A percentile compares a stretch with the other conserved stretches of the same genome.
phyloP scores from a whole-genome alignment of 2,888 invertebrate genomes.

The Euplagia quadripunctaria region DNA sequence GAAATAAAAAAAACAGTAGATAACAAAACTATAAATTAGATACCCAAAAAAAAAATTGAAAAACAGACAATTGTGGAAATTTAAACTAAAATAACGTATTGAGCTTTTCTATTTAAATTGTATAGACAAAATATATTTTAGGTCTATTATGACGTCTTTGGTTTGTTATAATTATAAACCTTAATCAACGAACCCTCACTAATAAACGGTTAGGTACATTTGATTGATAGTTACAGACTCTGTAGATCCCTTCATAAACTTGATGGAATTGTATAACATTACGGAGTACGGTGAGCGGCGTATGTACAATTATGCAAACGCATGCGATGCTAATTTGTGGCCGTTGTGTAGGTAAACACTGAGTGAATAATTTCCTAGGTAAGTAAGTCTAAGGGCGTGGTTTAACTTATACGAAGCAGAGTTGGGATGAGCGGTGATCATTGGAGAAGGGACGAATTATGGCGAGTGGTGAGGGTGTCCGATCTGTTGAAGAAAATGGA shows the following conservation, averaged over 20 bases:
- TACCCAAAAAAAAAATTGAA: too few species aligned
- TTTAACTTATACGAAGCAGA: slow-evolving; percentile 3
- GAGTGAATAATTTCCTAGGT: slow-evolving; percentile 65
- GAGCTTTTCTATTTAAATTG: too few species aligned
- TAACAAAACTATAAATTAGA: too few species aligned
- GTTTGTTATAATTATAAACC: neutral
- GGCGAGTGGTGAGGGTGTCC: too few species aligned
- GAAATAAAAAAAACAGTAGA: too few species aligned
- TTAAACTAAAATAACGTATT: too few species aligned
- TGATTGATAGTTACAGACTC: slow-evolving; percentile 14
- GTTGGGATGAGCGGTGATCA: neutral
- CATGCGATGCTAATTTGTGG: slow-evolving; percentile 62
- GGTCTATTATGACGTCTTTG: neutral
- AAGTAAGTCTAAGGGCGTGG: slow-evolving; percentile 12
- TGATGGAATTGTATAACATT: slow-evolving; percentile 27
- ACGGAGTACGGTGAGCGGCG: slow-evolving; percentile 12
- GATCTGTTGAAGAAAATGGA: neutral
- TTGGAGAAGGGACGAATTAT: slow-evolving; percentile 2
- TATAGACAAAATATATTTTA: too few species aligned
- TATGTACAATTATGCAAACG: slow-evolving; percentile 45
- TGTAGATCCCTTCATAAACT: slow-evolving; percentile 13
- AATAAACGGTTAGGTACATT: neutral
- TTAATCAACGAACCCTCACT: neutral
- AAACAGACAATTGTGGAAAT: too few species aligned
- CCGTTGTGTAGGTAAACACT: slow-evolving; percentile 62